Percentiles rank a stretch among this genome's conserved stretches.
phyloP scores from a whole-genome alignment of 64 coral and sea anemone genomes.

The Stichodactyla helianthus region DNA sequence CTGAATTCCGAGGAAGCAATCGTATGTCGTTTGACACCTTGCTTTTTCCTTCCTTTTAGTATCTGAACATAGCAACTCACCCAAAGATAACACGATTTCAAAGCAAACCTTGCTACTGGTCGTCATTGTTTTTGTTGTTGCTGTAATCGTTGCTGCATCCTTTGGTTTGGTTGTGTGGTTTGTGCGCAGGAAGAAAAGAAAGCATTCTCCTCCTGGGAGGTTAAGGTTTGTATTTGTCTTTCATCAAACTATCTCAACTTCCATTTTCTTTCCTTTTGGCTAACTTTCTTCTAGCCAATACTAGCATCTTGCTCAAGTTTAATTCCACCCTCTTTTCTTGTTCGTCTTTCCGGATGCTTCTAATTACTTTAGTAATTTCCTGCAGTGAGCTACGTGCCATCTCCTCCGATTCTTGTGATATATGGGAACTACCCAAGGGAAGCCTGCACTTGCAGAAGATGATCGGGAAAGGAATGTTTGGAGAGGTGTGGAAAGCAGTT shows the following conservation, averaged over 20 bases:
- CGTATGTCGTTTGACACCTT: too few relatives aligned
- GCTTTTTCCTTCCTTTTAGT: too few relatives aligned
- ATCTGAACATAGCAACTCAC: too few relatives aligned
- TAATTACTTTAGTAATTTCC: not conserved
- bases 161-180: not conserved
- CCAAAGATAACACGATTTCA: not conserved
- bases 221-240: not conserved
- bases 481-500: not conserved
- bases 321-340: too few relatives aligned
- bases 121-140: not conserved
- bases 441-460: not conserved
- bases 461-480: constrained; percentile 10
- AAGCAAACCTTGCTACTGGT: not conserved
- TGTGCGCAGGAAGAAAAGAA: not conserved
- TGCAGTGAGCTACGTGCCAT: not conserved
- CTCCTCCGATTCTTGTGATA: not conserved
- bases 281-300: too few relatives aligned
- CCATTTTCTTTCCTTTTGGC: not conserved
- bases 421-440: constrained; percentile 4
- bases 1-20: too few relatives aligned
- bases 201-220: not conserved
- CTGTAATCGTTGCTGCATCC: not conserved
- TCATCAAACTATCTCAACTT: not conserved
- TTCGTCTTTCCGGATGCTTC: too few relatives aligned
- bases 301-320: too few relatives aligned